phyloP scores from a whole-genome alignment of 1,140 invertebrate species.

The Zophobas atratus region DNA sequence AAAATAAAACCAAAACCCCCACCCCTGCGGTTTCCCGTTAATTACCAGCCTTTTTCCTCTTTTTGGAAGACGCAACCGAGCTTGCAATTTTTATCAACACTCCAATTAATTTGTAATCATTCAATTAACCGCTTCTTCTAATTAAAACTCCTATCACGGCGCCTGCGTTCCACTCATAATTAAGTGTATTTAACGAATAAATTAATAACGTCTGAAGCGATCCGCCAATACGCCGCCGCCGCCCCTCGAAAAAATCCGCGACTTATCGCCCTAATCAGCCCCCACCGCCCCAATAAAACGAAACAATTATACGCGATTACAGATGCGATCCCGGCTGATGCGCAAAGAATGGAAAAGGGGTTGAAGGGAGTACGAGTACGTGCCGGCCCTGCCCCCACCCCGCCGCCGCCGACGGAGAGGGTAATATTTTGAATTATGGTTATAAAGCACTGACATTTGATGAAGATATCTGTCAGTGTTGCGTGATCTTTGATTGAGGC shows the following conservation, averaged over 20 bases:
- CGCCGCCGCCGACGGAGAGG: constrained; percentile 39
- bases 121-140: constrained; percentile 28
- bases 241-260: constrained; percentile 43
- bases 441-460: constrained; percentile 57
- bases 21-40: not conserved
- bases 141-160: constrained; percentile 5
- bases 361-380: constrained; percentile 6
- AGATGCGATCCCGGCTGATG: constrained; percentile 32
- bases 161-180: constrained; percentile 10
- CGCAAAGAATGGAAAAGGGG: constrained; percentile 47
- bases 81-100: constrained; percentile 5
- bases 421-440: constrained; percentile 59
- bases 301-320: constrained; percentile 11
- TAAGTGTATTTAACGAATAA: constrained; percentile 17
- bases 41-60: not conserved
- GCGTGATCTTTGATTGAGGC: constrained; percentile 41
- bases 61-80: not conserved
- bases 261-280: constrained; percentile 28
- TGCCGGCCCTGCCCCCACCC: constrained; percentile 43
- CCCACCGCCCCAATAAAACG: constrained; percentile 14
- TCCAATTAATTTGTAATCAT: constrained; percentile 32
- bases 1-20: not conserved
- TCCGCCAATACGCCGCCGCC: constrained; percentile 28
- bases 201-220: constrained; percentile 16
- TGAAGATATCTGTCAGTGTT: constrained; percentile 53